Conservation (phyloP, 2,888 invertebrate species). For the Drosophila subquinaria region DNA sequence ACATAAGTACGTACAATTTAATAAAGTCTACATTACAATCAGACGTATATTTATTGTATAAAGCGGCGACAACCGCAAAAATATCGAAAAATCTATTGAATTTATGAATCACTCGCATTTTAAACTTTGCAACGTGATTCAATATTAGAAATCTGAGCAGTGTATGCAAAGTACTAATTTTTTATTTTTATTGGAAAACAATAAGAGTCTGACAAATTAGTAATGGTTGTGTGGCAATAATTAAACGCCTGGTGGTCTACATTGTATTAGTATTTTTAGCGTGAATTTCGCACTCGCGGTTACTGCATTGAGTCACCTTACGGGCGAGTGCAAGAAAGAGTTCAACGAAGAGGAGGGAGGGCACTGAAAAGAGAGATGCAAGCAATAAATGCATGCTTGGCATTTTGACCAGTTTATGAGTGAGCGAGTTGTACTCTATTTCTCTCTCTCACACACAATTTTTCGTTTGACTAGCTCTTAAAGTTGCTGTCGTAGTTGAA, state of each 20-base stretch:
- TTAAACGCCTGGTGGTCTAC: conserved; percentile 28
- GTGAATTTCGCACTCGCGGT: conserved; percentile 29
- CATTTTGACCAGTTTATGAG: conserved; percentile 24
- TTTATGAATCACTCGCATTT: conserved; percentile 53
- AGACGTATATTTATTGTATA: conserved; percentile 14
- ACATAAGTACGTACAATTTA: conserved; percentile 4
- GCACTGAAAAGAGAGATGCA: not conserved
- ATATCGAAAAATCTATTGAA: conserved; percentile 35
- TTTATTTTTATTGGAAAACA: conserved; percentile 14
- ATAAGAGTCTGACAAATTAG: conserved; percentile 18
- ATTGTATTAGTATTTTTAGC: conserved; percentile 30
- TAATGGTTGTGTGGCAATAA: conserved; percentile 36
- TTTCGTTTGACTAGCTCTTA: conserved; percentile 31
- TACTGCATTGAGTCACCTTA: conserved; percentile 37
- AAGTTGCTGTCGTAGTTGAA: conserved; percentile 10
- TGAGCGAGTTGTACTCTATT: conserved; percentile 20
- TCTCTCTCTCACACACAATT: conserved; percentile 6
- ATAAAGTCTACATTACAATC: not conserved
- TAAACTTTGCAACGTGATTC: conserved; percentile 62
- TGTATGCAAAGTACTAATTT: conserved; percentile 28
- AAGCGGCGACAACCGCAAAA: conserved; percentile 20
- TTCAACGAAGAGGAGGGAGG: not conserved
- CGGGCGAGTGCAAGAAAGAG: not conserved
- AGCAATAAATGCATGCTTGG: conserved; percentile 1
- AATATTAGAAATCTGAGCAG: conserved; percentile 30